These are phyloP conservation scores for Melipona beecheii DNA, from an alignment of 2,888 invertebrate genomes.

Conservation along the genomic window DNA sequence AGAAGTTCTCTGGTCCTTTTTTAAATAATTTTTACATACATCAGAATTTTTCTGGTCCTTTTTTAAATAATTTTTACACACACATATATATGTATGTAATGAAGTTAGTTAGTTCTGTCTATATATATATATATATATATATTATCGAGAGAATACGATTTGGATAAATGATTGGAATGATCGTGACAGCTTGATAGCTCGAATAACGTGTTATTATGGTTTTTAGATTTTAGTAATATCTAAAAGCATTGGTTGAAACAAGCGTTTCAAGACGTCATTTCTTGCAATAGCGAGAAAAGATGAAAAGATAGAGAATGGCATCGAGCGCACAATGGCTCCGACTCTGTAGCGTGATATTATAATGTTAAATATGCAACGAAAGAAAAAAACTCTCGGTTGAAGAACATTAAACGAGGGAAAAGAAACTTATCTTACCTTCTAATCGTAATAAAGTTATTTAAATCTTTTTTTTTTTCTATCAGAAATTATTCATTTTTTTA, in stretches of 20 bases:
- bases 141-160: background rate
- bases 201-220: background rate
- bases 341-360: background rate
- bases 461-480: background rate
- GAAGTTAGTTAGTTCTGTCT: background rate
- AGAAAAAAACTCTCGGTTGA: background rate
- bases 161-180: too few species aligned
- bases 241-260: background rate
- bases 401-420: conserved; percentile 7
- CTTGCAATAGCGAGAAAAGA: conserved; percentile 11
- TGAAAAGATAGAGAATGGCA: conserved; percentile 32
- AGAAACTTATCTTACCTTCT: background rate
- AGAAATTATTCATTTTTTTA: background rate
- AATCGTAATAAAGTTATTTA: background rate
- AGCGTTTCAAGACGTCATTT: background rate
- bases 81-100: background rate
- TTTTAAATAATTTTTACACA: too few species aligned
- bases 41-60: too few species aligned
- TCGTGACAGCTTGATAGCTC: background rate
- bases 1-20: too few species aligned
- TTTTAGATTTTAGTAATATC: background rate
- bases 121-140: background rate
- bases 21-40: too few species aligned
- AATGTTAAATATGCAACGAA: conserved; percentile 15
- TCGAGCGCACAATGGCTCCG: conserved; percentile 36